Conservation (phyloP, 2,113 vertebrate genomes). For the Sigmodon hispidus region DNA sequence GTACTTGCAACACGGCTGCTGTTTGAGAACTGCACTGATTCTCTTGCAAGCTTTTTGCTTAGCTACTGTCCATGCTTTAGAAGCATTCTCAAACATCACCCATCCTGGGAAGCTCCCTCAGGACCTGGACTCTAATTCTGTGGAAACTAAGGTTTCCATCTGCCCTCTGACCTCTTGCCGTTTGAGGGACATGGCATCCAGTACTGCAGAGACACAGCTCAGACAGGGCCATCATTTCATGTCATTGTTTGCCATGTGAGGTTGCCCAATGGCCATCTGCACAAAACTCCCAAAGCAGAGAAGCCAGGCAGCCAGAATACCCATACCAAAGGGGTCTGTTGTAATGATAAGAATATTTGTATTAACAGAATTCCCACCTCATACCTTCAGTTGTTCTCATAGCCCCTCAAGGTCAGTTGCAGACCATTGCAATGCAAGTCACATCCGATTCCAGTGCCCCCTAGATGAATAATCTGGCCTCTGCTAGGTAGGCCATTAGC, state of each 20-base stretch:
- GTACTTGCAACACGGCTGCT: not conserved
- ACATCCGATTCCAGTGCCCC: not conserved
- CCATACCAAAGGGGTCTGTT: not conserved
- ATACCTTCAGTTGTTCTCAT: not conserved
- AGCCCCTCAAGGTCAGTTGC: not conserved
- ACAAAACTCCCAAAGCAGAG: slow-evolving; percentile 24
- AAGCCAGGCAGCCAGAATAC: not conserved
- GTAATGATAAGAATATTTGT: not conserved
- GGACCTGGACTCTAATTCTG: not conserved
- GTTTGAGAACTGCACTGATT: not conserved
- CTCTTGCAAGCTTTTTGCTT: not conserved
- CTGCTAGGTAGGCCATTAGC: slow-evolving; percentile 47
- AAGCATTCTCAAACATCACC: not conserved
- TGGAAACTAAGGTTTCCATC: not conserved
- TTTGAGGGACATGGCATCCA: not conserved
- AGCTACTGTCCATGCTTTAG: not conserved
- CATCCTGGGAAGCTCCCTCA: not conserved
- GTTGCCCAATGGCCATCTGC: not conserved
- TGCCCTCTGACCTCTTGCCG: not conserved
- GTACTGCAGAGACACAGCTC: not conserved
- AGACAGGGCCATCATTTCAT: not conserved
- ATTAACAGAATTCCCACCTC: not conserved
- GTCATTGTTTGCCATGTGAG: not conserved
- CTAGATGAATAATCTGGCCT: slow-evolving; percentile 59
- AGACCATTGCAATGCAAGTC: not conserved